Base-by-base conservation (phyloP, 2,113 vertebrate genomes). In the Spilogale gracilis region DNA sequence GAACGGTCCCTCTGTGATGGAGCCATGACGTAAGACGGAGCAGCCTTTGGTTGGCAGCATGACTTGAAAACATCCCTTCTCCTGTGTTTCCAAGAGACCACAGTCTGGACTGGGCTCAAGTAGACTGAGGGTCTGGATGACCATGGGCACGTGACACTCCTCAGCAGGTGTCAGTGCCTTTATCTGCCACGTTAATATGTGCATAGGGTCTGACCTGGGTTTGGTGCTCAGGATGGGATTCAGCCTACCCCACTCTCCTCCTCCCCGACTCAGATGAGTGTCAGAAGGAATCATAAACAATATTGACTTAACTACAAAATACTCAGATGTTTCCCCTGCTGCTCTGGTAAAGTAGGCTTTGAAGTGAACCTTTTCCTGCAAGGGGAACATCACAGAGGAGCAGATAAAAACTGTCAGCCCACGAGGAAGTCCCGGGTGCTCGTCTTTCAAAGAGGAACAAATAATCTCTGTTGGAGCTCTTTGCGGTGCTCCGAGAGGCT, bases 341-440 rank as follows among this genome's bases (percentile, higher is more conserved):
- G 97, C 73, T 94, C 69, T 61, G 93, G 89, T 67, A 56, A 89
- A 96, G 13, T 2, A 38, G 73, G 80, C 82, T 95, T 96, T 95
- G 95, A 97, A 98, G 96, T n/a, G 86, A 96, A 94, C 56, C 93
- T 96, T 88, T 94, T 91, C 93, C 81, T 92, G 90, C 89, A 89
- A 92, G 82, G 89, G 92, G 52, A 89, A 78, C 38, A 91, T 96
- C 95, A 97, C 67, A 90, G 91, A 84, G 45, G 25, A 97, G 73
- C 97, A 98, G 98, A 95, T 97, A 96, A 89, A 96, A 94, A 25
- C 84, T 43, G 85, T 97, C 96, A 98, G 98, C 90, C 60, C 38
- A 79, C 18, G 67, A 97, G 74, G 85, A 73, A 88, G 48, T 84
- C 96, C 96, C 60, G 21, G 97, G 97, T 96, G 95, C 38, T 96